Conservation (phyloP, 2,113 vertebrate species). For the Menura novaehollandiae region DNA sequence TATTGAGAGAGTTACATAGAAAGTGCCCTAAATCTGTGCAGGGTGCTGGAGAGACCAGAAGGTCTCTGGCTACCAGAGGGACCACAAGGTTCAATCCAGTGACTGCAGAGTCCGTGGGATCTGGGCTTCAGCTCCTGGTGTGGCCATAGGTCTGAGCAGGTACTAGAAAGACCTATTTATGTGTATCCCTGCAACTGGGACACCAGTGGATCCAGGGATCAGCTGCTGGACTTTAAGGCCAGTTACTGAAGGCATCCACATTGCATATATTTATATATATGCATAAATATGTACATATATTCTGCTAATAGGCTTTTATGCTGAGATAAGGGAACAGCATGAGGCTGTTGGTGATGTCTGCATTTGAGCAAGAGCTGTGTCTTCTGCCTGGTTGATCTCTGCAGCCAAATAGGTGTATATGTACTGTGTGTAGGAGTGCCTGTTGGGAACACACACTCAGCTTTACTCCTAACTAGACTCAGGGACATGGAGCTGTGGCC, state of each 20-base stretch:
- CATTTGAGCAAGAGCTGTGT: neutral
- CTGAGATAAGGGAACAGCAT: neutral
- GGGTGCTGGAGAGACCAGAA: neutral
- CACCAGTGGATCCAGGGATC: neutral
- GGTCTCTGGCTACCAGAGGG: neutral
- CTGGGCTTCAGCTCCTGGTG: neutral
- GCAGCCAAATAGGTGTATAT: too few relatives aligned
- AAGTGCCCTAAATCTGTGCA: neutral
- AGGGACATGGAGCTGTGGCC: neutral
- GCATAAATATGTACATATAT: neutral
- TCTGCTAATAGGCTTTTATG: neutral
- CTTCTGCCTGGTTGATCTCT: neutral
- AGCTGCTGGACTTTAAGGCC: neutral
- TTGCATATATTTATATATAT: neutral
- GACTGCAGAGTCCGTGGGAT: neutral
- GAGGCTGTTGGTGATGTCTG: neutral
- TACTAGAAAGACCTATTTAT: neutral
- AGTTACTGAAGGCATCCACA: neutral
- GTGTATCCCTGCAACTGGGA: neutral
- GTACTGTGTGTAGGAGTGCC: neutral
- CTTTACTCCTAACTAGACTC: neutral
- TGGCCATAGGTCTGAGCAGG: neutral
- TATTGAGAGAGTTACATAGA: neutral
- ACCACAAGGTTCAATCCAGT: neutral
- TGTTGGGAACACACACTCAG: neutral